Evolutionary conservation across 1,140 invertebrate genomes (phyloP).

Genomic region (Metopolophium dirhodum): DNA sequence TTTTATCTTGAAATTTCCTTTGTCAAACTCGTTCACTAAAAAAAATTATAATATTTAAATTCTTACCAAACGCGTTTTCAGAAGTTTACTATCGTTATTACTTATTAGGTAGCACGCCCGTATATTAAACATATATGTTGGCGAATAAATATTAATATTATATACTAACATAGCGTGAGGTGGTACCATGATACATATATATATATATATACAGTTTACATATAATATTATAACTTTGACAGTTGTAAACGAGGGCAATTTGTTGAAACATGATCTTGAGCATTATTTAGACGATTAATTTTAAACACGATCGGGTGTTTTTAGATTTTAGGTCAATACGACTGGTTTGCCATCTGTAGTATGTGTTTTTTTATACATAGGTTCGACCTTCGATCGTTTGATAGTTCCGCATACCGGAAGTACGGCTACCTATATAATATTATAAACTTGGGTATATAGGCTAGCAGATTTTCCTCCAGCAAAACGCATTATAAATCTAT

Average conservation of each 20-base stretch:
- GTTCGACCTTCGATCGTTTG: not conserved
- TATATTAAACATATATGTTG: not conserved
- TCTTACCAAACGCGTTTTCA: too few species aligned
- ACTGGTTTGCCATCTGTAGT: not conserved
- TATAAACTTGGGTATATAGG: not conserved
- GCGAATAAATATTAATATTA: not conserved
- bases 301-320: not conserved
- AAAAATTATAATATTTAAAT: too few species aligned
- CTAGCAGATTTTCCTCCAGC: not conserved
- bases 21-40: not conserved
- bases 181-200: too few species aligned
- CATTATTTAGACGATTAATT: constrained; percentile 12
- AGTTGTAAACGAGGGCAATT: not conserved
- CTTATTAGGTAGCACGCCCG: too few species aligned
- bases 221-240: not conserved
- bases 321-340: not conserved
- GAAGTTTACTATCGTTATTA: too few species aligned
- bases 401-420: not conserved
- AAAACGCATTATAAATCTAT: not conserved
- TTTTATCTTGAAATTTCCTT: not conserved
- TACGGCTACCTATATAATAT: too few species aligned
- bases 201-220: too few species aligned
- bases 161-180: too few species aligned
- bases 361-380: not conserved
- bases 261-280: not conserved